Evolutionary conservation across 2,113 vertebrate genomes (phyloP).

Genomic region (Takifugu flavidus): DNA sequence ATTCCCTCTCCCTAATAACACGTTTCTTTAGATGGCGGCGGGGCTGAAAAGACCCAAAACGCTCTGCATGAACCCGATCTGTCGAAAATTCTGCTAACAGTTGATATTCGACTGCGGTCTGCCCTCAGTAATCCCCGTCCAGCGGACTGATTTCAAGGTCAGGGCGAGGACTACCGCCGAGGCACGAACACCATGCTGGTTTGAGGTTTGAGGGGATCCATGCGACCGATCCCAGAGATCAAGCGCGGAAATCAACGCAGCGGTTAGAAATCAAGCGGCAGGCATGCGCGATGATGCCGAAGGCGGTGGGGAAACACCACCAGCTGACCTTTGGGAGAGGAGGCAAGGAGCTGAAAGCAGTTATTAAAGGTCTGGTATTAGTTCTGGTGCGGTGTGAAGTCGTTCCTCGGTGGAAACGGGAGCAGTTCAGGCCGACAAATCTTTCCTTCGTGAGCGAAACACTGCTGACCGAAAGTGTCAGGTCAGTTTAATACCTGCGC

Average conservation of each 20-base stretch:
- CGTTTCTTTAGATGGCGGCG: no score
- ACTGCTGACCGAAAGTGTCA: no score
- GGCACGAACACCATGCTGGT: slow-evolving; percentile 25
- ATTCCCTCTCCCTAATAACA: no score
- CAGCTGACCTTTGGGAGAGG: slow-evolving; percentile 3
- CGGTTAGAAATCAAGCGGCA: slow-evolving; percentile 40
- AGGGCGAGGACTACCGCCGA: slow-evolving; percentile 24
- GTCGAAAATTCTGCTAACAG: slow-evolving; percentile 12
- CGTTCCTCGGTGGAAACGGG: no score
- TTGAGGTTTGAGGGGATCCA: slow-evolving; percentile 31
- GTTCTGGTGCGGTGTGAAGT: no score
- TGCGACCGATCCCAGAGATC: slow-evolving; percentile 38
- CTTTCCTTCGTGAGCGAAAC: no score
- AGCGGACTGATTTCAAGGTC: slow-evolving; percentile 27
- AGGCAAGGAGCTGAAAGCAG: not conserved
- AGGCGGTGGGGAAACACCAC: slow-evolving; percentile 6
- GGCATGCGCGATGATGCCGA: slow-evolving; percentile 20
- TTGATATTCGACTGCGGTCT: slow-evolving; percentile 16
- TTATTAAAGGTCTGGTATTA: not conserved
- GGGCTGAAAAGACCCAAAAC: no score
- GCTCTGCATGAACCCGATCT: no score
- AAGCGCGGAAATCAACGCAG: slow-evolving; percentile 29
- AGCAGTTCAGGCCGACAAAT: no score
- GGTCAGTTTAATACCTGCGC: no score
- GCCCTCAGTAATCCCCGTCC: slow-evolving; percentile 1